Evolutionary conservation across 2,797 vertebrate genomes (phyloP), one percentile per base, ranked within the genome.

Genomic region (Microcaecilia unicolor): DNA sequence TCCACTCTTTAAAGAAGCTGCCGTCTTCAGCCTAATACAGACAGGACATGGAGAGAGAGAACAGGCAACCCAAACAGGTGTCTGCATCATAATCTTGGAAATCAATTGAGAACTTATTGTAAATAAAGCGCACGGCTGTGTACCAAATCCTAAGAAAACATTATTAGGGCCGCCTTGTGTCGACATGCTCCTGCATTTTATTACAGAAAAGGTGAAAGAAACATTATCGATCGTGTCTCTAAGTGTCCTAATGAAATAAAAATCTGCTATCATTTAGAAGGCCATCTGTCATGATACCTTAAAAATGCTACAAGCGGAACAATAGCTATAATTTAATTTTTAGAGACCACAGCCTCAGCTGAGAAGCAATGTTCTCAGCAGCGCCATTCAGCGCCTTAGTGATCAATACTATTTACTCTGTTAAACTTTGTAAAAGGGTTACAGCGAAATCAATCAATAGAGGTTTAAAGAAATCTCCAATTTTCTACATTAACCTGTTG

Each of bases 221-320:
- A 45, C 10, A 4, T 6, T 58, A 72, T 71, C 52, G 70, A 74
- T 76, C 70, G 58, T 53, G 59, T 30, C 53, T 39, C 70, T 66
- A 49, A 67, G 56, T 38, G 64, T 71, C 64, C 67, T 76, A 75
- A 79, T 74, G 74, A 72, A 72, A 74, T 67, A 74, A 71, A 76
- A 73, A 74, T 65, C 66, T 60, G 60, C 64, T 70, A 51, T 64
- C 64, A 58, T 67, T 67, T 64, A 68, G 44, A 54, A 51, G 66
- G 60, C 71, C 74, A 55, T 69, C 71, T 74, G 72, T 76, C 74
- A 64, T 28, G 27, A 51, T 56, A 25, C 42, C 35, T 41, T 48
- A 64, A 47, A 58, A 72, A 48, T 25, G 66, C 41, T 41, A 40
- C 66, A 23, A 32, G 51, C 61, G 70, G 61, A 66, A 57, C 64